A percentile compares a stretch with the other conserved stretches of the same genome.
Evolutionary conservation across 2,797 vertebrate genomes (phyloP).

Genomic region (Sebastes kiyomatsui): DNA sequence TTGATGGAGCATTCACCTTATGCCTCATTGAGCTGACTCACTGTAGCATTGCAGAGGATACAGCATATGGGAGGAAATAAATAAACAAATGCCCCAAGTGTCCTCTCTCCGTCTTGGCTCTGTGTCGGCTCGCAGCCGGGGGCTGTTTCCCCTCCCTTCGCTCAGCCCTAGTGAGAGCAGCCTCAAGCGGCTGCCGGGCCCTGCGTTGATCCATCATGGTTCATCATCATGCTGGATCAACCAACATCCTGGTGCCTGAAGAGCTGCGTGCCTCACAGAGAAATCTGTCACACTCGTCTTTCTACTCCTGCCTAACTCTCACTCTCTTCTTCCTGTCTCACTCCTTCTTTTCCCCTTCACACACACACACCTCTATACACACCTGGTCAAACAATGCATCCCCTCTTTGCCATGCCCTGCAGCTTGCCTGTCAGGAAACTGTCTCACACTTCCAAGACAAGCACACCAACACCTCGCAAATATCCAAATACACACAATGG

Average conservation of each 20-base stretch:
- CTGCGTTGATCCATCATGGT: slow-evolving; percentile 64
- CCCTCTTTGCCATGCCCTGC: slow-evolving; percentile 62
- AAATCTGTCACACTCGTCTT: slow-evolving; percentile 63
- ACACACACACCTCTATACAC: slow-evolving; percentile 25
- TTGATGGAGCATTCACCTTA: slow-evolving; percentile 70
- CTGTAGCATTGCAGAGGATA: slow-evolving; percentile 74
- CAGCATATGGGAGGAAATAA: slow-evolving; percentile 76
- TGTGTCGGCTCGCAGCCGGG: slow-evolving; percentile 51
- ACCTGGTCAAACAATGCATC: slow-evolving; percentile 63
- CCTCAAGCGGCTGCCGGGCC: slow-evolving; percentile 48
- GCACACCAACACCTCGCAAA: slow-evolving; percentile 27
- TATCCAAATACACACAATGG: slow-evolving; percentile 36
- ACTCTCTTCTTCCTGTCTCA: slow-evolving; percentile 7
- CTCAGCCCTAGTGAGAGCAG: slow-evolving; percentile 60
- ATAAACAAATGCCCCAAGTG: slow-evolving; percentile 74
- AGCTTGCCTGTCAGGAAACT: slow-evolving; percentile 56
- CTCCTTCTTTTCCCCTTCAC: neutral
- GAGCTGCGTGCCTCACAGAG: slow-evolving; percentile 39
- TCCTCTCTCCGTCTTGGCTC: slow-evolving; percentile 71
- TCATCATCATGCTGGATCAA: slow-evolving; percentile 69
- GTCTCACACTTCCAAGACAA: slow-evolving; percentile 40
- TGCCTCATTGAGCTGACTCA: slow-evolving; percentile 76
- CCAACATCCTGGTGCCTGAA: slow-evolving; percentile 47
- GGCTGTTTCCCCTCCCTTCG: slow-evolving; percentile 51
- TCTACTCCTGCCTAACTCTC: slow-evolving; percentile 5